Base-by-base conservation (phyloP, 2,888 invertebrate genomes). In the Pseudeuparius sepicola region DNA sequence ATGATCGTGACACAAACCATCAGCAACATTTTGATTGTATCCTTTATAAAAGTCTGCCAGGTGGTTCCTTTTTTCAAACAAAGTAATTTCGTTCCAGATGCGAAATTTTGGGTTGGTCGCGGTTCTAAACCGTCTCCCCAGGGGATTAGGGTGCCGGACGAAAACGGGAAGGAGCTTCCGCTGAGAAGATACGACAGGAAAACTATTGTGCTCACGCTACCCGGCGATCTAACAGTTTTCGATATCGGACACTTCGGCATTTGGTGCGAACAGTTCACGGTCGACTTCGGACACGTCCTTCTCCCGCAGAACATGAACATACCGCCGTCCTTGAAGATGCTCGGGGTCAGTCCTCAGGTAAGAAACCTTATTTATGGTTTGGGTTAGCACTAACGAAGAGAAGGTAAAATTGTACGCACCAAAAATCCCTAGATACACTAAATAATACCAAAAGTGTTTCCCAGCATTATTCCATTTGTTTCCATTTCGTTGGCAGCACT, bases 291-390 rank as follows among this genome's bases (percentile, higher is more conserved):
- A 0, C 87, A 92, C 65, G 75, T 90, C 30, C 59, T 70, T 45
- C 71, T 92, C 43, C 86, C 88, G 1, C 71, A 71, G 43, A 66
- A 65, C 35, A 65, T 82, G 42, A 86, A 86, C 66, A 80, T 92
- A 28, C 92, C 92, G 24, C 92, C 92, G 32, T 88, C 88, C 25
- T 73, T 90, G 41, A 85, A 83, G 67, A 90, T 90, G 89, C 75
- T 92, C 28, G 92, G 90, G 43, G 83, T 90, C 41, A 87, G 88
- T 42, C 89, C 90, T 29, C 90, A 92, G 86, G 92, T 92, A 72
- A 69, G 77, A 29, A 12, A n/a, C n/a, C n/a, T n/a, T n/a, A n/a
- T n/a, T n/a, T n/a, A n/a, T n/a, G n/a, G n/a, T n/a, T n/a, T n/a
- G n/a, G n/a, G n/a, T n/a, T n/a, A n/a, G 24, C 4, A 18, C 4